Conservation (phyloP, 2,797 vertebrate species). For the Rachycentron canadum region DNA sequence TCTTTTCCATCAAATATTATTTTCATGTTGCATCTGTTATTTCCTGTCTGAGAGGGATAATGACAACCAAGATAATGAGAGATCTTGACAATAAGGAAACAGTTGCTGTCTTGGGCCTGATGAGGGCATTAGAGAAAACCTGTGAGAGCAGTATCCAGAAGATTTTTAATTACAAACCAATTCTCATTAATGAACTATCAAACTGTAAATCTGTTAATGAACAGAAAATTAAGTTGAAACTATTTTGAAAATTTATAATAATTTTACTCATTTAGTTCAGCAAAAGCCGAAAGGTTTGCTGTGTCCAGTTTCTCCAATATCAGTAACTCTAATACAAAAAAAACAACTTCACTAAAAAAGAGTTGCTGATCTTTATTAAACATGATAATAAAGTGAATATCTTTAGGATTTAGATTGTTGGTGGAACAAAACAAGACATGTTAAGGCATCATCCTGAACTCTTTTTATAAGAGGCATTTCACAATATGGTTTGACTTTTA, state of each 20-base stretch:
- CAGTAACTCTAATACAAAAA: neutral
- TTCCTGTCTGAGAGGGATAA: constrained; percentile 43
- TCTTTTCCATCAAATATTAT: constrained; percentile 52
- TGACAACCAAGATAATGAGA: constrained; percentile 46
- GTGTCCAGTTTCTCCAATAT: neutral
- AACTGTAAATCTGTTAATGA: neutral
- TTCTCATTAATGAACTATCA: neutral
- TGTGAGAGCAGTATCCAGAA: neutral
- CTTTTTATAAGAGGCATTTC: neutral
- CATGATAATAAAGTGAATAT: neutral
- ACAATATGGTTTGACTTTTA: too few relatives aligned
- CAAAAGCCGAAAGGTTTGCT: neutral
- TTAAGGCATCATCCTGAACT: neutral
- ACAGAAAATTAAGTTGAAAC: neutral
- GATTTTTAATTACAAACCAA: neutral
- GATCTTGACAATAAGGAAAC: constrained; percentile 12
- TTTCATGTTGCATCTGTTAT: constrained; percentile 48
- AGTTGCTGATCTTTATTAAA: neutral
- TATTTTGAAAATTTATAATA: neutral
- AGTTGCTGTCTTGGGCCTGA: constrained; percentile 53
- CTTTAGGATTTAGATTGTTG: neutral
- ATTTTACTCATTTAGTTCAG: neutral
- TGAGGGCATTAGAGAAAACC: constrained; percentile 50
- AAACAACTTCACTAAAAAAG: too few relatives aligned
- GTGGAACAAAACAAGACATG: neutral